phyloP scores from a whole-genome alignment of 1,140 invertebrate genomes.

The Riptortus pedestris region DNA sequence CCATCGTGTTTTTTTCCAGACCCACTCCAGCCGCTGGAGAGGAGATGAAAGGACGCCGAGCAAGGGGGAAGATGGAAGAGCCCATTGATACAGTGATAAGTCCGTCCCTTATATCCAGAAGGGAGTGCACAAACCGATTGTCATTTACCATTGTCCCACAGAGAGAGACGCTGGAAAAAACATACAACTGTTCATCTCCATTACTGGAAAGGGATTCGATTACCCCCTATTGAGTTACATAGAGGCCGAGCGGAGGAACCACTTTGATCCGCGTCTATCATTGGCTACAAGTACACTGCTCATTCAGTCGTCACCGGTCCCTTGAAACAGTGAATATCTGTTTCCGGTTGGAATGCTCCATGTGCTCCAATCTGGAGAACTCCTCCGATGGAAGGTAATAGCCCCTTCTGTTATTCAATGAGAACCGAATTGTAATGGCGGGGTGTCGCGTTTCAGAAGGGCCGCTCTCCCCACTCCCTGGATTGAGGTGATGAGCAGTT shows the following conservation, averaged over 20 bases:
- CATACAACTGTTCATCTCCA: slow-evolving; percentile 16
- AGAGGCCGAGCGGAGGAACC: background rate
- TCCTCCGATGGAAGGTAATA: no score
- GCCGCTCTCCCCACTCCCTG: no score
- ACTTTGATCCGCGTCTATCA: slow-evolving; percentile 6
- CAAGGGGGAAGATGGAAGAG: background rate
- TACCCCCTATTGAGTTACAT: background rate
- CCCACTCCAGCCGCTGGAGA: background rate
- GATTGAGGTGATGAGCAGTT: no score
- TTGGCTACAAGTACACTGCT: no score
- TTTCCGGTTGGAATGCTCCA: no score
- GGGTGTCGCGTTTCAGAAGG: no score
- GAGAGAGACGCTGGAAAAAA: slow-evolving; percentile 1
- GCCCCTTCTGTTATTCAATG: no score
- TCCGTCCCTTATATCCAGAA: background rate
- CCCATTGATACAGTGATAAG: background rate
- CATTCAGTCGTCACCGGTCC: no score
- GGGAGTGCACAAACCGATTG: background rate
- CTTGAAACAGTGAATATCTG: no score
- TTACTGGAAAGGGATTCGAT: slow-evolving; percentile 16
- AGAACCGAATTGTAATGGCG: no score
- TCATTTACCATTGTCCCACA: slow-evolving; percentile 2
- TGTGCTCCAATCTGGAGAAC: no score
- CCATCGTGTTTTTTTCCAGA: background rate
- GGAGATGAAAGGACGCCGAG: background rate